phyloP scores from a whole-genome alignment of 1,140 invertebrate genomes.

The Rhopalosiphum maidis region DNA sequence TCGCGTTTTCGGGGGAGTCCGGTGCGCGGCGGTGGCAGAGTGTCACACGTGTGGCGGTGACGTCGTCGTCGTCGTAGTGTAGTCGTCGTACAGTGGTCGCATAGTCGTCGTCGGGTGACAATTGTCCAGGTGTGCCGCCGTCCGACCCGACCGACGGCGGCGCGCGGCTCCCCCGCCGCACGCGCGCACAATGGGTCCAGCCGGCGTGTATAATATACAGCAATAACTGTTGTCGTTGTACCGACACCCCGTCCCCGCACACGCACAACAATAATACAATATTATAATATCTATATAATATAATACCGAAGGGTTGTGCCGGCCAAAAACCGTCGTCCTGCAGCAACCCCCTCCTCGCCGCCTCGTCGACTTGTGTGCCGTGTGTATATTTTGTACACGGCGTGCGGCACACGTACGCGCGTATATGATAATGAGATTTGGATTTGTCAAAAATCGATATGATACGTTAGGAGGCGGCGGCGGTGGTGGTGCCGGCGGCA shows the following conservation, averaged over 20 bases:
- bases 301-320: slow-evolving; percentile 51
- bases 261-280: background rate
- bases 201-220: slow-evolving; percentile 57
- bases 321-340: slow-evolving; percentile 45
- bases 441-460: slow-evolving; percentile 57
- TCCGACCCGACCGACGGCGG: background rate
- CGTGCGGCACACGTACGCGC: slow-evolving; percentile 9
- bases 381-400: background rate
- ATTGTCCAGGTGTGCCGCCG: slow-evolving; percentile 52
- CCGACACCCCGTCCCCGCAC: slow-evolving; percentile 31
- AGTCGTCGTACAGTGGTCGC: background rate
- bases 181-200: slow-evolving; percentile 53
- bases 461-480: background rate
- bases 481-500: no score
- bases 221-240: slow-evolving; percentile 58
- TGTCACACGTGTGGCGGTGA: slow-evolving; percentile 54
- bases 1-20: slow-evolving; percentile 31
- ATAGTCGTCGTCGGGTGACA: slow-evolving; percentile 43
- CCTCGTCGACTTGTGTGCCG: no score
- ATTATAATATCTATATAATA: slow-evolving; percentile 15
- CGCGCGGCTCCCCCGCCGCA: background rate
- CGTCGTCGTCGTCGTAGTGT: slow-evolving; percentile 8
- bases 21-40: background rate
- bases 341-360: background rate
- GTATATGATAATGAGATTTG: slow-evolving; percentile 54